phyloP scores from a whole-genome alignment of 2,797 vertebrate genomes.

The Neomorphus geoffroyi region DNA sequence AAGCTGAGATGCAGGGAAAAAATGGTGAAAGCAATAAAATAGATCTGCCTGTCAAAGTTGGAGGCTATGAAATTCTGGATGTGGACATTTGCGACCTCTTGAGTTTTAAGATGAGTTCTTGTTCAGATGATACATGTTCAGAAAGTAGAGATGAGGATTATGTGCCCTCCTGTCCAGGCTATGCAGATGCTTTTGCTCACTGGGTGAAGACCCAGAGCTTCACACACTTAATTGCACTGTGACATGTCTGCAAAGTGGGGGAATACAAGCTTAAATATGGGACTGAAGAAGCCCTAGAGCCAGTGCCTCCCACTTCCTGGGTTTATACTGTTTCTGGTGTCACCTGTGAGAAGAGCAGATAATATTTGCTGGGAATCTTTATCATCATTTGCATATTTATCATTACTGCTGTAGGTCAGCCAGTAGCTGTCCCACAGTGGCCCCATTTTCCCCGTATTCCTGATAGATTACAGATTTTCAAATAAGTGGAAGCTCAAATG shows the following conservation, averaged over 20 bases:
- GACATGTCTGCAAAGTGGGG: neutral
- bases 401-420: neutral
- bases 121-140: no score
- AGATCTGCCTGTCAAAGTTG: neutral
- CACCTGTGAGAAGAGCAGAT: neutral
- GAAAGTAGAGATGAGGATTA: neutral
- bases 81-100: neutral
- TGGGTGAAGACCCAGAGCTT: neutral
- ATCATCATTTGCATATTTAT: neutral
- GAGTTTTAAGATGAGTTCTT: neutral
- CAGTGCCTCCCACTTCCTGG: neutral
- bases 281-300: neutral
- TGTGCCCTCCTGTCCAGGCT: neutral
- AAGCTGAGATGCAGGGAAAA: neutral
- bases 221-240: neutral
- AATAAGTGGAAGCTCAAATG: neutral
- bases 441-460: neutral
- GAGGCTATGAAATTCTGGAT: neutral
- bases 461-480: neutral
- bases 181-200: accelerated
- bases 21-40: neutral
- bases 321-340: neutral
- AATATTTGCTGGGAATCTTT: neutral
- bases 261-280: neutral
- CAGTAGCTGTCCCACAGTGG: neutral